phyloP scores from a whole-genome alignment of 2,888 invertebrate species.

The Aphrophora alni region DNA sequence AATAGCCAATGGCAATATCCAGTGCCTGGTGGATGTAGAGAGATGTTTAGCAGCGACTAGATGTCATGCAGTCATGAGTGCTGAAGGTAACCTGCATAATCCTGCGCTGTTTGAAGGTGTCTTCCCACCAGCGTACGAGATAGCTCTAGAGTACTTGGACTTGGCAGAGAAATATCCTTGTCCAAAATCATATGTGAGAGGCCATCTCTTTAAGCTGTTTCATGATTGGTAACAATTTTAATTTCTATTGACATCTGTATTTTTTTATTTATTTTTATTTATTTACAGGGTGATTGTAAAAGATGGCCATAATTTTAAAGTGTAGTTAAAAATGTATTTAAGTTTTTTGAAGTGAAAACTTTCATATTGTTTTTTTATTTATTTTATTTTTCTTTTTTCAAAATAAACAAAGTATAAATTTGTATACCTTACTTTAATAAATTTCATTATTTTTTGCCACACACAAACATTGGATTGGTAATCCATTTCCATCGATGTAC shows the following conservation, averaged over 20 bases:
- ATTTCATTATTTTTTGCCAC: too few species aligned
- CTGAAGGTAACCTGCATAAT: slow-evolving; percentile 97
- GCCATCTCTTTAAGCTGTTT: slow-evolving; percentile 96
- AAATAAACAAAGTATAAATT: too few species aligned
- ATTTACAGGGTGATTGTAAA: not conserved
- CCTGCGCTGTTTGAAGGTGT: slow-evolving; percentile 87
- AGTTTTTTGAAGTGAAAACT: too few species aligned
- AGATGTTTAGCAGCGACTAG: slow-evolving; percentile 85
- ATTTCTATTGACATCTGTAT: slow-evolving; percentile 55
- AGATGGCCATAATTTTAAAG: not conserved
- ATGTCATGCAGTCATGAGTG: slow-evolving; percentile 87
- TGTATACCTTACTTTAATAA: too few species aligned
- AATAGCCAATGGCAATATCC: slow-evolving; percentile 97
- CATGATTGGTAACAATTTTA: slow-evolving; percentile 94
- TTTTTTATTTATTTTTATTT: not conserved
- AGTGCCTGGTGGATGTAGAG: slow-evolving; percentile 84
- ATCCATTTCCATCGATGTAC: too few species aligned
- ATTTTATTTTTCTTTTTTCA: too few species aligned
- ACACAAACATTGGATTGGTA: too few species aligned
- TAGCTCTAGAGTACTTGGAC: slow-evolving; percentile 86
- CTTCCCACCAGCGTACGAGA: slow-evolving; percentile 86
- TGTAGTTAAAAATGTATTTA: not conserved
- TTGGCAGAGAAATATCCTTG: slow-evolving; percentile 84
- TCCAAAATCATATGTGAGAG: slow-evolving; percentile 87
- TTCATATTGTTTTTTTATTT: too few species aligned